Percentiles rank a stretch among this genome's conserved stretches.
Conservation (phyloP, 2,797 vertebrate species). For the Acrossocheilus fasciatus region DNA sequence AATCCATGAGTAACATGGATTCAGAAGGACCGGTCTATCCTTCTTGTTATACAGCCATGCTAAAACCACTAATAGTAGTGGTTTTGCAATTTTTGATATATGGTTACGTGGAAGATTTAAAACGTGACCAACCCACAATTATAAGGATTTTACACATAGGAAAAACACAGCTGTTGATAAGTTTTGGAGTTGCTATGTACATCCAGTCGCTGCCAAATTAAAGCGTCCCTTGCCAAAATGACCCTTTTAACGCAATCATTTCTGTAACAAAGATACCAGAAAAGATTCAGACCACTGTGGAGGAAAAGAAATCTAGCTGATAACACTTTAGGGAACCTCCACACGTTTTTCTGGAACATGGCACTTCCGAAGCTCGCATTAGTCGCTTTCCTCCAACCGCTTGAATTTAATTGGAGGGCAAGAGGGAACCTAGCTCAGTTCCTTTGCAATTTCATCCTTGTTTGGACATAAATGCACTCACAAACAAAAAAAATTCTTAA, state of each 20-base stretch:
- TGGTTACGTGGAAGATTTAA: conserved; percentile 77
- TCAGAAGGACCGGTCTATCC: conserved; percentile 69
- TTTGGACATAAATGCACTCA: conserved; percentile 58
- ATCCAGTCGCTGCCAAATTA: conserved; percentile 56
- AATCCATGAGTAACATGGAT: conserved; percentile 72
- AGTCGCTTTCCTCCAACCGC: conserved; percentile 56
- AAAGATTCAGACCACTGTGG: conserved; percentile 55
- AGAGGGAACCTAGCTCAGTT: conserved; percentile 71
- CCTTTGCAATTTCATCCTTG: conserved; percentile 60
- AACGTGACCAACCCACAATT: conserved; percentile 77
- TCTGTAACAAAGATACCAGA: conserved; percentile 57
- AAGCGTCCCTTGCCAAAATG: conserved; percentile 41
- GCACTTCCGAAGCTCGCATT: conserved; percentile 66
- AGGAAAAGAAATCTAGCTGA: conserved; percentile 37
- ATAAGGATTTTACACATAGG: conserved; percentile 73
- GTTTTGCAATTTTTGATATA: conserved; percentile 79
- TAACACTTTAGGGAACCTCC: conserved; percentile 58
- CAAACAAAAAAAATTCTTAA: conserved; percentile 70
- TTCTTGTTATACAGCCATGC: conserved; percentile 73
- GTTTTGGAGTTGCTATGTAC: conserved; percentile 66
- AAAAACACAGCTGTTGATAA: conserved; percentile 68
- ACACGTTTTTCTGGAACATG: conserved; percentile 53
- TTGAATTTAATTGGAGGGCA: conserved; percentile 65
- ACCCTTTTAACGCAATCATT: conserved; percentile 62
- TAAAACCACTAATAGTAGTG: conserved; percentile 81